These are phyloP conservation scores for Diarsia mendica DNA, from an alignment of 2,888 invertebrate species.

Conservation along the genomic window DNA sequence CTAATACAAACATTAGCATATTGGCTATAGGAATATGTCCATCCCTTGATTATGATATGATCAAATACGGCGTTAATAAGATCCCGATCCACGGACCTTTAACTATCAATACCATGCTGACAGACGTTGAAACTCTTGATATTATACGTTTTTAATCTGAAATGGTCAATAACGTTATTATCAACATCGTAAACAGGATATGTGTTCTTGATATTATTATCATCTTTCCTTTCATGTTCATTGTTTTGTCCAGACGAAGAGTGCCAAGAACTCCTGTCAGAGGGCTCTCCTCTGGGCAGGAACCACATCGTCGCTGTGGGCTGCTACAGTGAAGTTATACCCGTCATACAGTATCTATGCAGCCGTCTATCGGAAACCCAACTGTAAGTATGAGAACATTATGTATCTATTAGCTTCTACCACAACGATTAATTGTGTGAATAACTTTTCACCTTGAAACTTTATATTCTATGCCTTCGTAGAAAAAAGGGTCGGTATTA, in stretches of 20 bases:
- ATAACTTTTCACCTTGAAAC: no score
- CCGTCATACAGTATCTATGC: slow-evolving; percentile 96
- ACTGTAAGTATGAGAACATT: slow-evolving; percentile 86
- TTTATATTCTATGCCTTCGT: no score
- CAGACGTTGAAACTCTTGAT: background rate
- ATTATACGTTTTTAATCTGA: no score
- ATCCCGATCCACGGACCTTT: background rate
- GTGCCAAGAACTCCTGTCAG: slow-evolving; percentile 92
- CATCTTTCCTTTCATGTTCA: background rate
- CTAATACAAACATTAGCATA: no score
- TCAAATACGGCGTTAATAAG: background rate
- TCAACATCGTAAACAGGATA: no score
- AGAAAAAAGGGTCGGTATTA: no score
- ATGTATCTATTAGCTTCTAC: no score
- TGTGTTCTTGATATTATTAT: no score
- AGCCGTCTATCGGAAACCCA: slow-evolving; percentile 95
- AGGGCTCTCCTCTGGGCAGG: slow-evolving; percentile 86
- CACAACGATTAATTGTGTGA: no score
- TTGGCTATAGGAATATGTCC: no score
- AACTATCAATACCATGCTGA: background rate
- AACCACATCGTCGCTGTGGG: slow-evolving; percentile 93
- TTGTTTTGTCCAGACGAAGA: slow-evolving; percentile 91
- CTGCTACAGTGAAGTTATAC: slow-evolving; percentile 97
- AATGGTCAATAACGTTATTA: no score
- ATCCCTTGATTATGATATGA: no score